Base-by-base conservation (phyloP, 1,140 invertebrate genomes). In the Hycleus cichorii region DNA sequence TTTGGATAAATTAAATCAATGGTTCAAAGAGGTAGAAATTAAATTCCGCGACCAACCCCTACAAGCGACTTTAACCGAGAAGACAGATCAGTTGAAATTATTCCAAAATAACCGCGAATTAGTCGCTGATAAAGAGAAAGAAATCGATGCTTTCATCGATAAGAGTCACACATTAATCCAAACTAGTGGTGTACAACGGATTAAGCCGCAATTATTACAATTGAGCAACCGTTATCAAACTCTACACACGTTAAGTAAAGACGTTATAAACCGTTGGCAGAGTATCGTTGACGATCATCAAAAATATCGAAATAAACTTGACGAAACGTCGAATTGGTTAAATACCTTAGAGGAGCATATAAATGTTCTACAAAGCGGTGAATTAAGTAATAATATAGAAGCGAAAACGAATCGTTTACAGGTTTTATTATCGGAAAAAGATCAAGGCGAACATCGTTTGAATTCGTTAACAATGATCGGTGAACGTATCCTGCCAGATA, bases 131-230 rank as follows among this genome's bases (percentile, higher is more conserved):
- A 87, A 89, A 67, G 91, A 95, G 73, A 83, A 82, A 62, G 81
- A 86, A 67, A 87, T 97, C 57, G 93, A 97, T 75, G 79, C 83
- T 26, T 95, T 97, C 73, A 83, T 93, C 8, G 94, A 97, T 74
- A 85, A 86, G 63, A 90, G 90, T n/a, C 91, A 96, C 71, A 83
- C 83, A 25, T 76, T 97, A 47, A 80, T 95, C 1, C 89, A 94
- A 70, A 79, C 84, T 2, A 93, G 89, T 73, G 86, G 85, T 2
- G 88, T 91, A 1, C 90, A 94, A 62, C 82, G 89, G 49, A 82
- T 97, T 4, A 93, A 93, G 71, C 89, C 90, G 5, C 76, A 93
- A 50, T 87, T 95, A 12, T 89, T 90, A 0, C 93, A 96, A 78
- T 85, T 95, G 10, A 93, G 87, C 64, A 93, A 87, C 67, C 82